Conservation (phyloP, 2,888 invertebrate genomes). For the Mimachlamys varia region DNA sequence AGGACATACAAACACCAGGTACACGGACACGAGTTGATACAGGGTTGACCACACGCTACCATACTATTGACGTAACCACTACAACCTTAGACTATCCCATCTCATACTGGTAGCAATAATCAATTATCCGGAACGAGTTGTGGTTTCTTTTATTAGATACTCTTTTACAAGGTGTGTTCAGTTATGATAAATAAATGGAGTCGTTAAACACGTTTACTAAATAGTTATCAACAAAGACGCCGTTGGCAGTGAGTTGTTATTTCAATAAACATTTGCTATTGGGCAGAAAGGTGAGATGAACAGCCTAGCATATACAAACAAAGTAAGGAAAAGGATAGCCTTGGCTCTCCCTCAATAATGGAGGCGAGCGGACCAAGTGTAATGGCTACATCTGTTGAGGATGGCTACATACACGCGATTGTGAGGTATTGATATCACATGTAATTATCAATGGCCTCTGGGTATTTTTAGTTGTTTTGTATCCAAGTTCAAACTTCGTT, state of each 20-base stretch:
- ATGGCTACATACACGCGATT: background rate
- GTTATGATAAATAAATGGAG: constrained; percentile 21
- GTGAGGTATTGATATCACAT: background rate
- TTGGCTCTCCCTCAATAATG: background rate
- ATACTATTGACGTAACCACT: background rate
- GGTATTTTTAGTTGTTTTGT: constrained; percentile 21
- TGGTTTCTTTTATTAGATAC: constrained; percentile 13
- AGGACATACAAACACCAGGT: constrained; percentile 23
- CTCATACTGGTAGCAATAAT: background rate
- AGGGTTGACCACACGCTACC: background rate
- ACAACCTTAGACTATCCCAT: background rate
- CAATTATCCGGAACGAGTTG: background rate
- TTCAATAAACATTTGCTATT: constrained; percentile 31
- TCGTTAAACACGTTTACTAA: constrained; percentile 29
- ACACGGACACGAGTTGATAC: background rate
- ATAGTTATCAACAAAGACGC: constrained; percentile 26
- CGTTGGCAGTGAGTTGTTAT: constrained; percentile 20
- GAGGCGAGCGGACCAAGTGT: background rate
- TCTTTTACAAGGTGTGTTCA: constrained; percentile 20
- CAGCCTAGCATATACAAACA: constrained; percentile 17
- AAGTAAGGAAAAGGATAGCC: constrained; percentile 22
- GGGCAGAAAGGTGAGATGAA: constrained; percentile 27
- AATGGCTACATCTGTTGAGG: background rate
- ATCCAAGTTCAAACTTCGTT: constrained; percentile 21
- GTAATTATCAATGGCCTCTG: background rate